Base-by-base conservation (phyloP, 2,888 invertebrate species). In the Dione juno region DNA sequence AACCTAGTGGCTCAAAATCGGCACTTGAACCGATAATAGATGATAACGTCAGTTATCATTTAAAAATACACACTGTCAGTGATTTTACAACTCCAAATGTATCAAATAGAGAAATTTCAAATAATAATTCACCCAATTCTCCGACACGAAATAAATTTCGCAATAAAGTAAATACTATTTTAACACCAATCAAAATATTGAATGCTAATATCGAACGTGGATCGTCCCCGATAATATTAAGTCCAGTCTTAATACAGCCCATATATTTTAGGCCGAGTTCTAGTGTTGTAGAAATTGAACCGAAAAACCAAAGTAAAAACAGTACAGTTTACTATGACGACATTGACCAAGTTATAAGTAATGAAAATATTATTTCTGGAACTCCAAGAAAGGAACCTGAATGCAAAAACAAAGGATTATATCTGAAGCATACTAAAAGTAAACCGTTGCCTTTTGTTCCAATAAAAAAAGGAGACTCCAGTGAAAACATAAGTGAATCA, bases 171-270 rank as follows among this genome's bases (percentile, higher is more conserved):
- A 87, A 80, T 77, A 83, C 88, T 1, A 85, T 86, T 69, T 70
- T 90, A 69, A 77, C 88, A 5, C 90, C 92, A 3, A 79, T 89
- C 1, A 87, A 86, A 75, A 78, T 90, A 54, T 78, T 87, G 9
- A 84, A 83, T 41, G 82, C 82, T 57, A 79, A 77, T 64, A 73
- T 77, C 11, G 78, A 82, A 78, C 72, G 79, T 74, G 73, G 79
- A 69, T 61, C 83, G 14, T 83, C 90, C 0, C 88, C 92, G 1
- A 83, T 92, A 35, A 84, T 92, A 70, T 75, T 91, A 52, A 92
- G 91, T 76, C 92, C 92, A 37, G 90, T 90, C 43, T 77, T 91
- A 68, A 87, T 91, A 77, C 87, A 86, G 58, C 90, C 91, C 0
- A 79, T 91, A 59, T 84, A 88, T 69, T 86, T 89, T 21, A 86